Conservation (phyloP, 2,797 vertebrate genomes). For the Orientallactaga sibirica region DNA sequence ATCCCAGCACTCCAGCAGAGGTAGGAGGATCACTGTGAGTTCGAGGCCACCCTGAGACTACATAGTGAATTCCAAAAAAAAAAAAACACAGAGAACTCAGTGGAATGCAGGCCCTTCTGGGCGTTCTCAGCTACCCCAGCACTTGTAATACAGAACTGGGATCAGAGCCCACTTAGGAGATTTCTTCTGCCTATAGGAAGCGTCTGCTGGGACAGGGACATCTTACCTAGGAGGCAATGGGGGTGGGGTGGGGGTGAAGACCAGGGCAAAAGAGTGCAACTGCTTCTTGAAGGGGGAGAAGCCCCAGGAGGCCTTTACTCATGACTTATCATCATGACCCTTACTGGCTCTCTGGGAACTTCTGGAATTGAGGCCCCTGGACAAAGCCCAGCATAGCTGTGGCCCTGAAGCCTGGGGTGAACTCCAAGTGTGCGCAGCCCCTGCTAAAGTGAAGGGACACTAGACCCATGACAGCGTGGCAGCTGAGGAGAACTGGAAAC, state of each 20-base stretch:
- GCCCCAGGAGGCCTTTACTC: background rate
- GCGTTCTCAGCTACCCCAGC: background rate
- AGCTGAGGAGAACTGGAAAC: background rate
- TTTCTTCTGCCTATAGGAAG: background rate
- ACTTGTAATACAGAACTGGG: background rate
- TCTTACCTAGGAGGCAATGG: background rate
- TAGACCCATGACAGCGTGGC: background rate
- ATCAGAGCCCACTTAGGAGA: background rate
- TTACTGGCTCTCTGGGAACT: background rate
- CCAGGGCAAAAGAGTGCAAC: background rate
- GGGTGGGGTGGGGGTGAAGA: background rate
- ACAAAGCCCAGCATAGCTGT: background rate
- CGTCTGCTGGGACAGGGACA: fast-evolving
- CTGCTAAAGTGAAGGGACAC: background rate
- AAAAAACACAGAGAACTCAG: background rate
- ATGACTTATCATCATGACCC: background rate
- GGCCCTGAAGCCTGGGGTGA: slow-evolving; percentile 12
- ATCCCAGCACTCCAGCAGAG: no score
- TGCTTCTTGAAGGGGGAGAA: background rate
- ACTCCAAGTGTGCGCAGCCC: background rate
- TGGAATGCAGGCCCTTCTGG: background rate
- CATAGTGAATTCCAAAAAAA: no score
- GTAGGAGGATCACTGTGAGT: no score
- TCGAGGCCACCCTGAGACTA: no score
- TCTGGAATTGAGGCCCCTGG: background rate